Evolutionary conservation across 2,113 vertebrate genomes (phyloP), one percentile per base, ranked within the genome.

Genomic region (Cyanoliseus patagonus): DNA sequence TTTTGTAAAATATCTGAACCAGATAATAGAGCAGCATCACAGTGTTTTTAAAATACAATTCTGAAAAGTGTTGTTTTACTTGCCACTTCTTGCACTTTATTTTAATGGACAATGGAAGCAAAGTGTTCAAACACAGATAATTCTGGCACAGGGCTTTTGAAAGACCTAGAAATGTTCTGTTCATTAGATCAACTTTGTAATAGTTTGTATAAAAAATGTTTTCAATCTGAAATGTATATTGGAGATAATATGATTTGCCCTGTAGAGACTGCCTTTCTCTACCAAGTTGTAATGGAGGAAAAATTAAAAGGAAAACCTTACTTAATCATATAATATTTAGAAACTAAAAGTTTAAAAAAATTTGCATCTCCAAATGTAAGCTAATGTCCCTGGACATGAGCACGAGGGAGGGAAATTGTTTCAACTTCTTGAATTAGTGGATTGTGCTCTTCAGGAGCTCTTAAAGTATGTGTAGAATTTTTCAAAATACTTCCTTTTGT

Each of bases 211-310:
- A 23, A 72, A 39, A 49, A 19, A 44, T 11, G 2, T 46, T 86
- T 88, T 30, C 5, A 27, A 5, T 78, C 31, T 78, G 46, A 67
- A 41, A 19, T 42, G 6, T 42, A 4, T 28, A 12, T 63, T 31
- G 42, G 17, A 78, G 13, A 41, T 75, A 12, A 27, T 25, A 1
- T 49, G 7, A 55, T 63, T 78, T 49, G 9, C 27, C n/a, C 28
- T 64, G 5, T 23, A 46, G 14, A 62, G 18, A 27, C 13, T 37
- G 5, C 24, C 14, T 33, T 55, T 92, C 14, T 49, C 25, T 85
- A 7, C 0, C 0, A 39, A 55, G 17, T 53, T 52, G 22, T 19
- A 30, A 59, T 59, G 27, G 24, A 18, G 17, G 11, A 16, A 30
- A 47, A 74, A 24, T 14, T 25, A 67, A 75, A 17, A 6, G 42